Evolutionary conservation across 1,140 invertebrate species (phyloP).

Genomic region (Drosophila kanapiae): DNA sequence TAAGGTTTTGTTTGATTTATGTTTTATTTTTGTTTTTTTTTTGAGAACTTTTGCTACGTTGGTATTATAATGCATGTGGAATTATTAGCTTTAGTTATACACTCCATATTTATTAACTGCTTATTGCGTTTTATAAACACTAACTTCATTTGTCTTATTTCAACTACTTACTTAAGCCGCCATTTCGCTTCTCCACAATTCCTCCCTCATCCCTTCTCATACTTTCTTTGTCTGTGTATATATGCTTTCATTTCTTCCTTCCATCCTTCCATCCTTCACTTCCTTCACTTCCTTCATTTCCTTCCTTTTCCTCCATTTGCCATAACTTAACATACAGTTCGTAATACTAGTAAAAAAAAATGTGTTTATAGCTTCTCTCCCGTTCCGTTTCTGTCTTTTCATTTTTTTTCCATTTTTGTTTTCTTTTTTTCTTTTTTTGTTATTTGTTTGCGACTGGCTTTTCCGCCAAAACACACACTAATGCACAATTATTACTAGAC

Average conservation of each 20-base stretch:
- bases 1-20: constrained; percentile 24
- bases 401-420: constrained; percentile 5
- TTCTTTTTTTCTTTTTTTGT: constrained; percentile 12
- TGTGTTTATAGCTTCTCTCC: constrained; percentile 40
- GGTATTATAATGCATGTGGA: constrained; percentile 51
- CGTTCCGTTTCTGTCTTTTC: constrained; percentile 31
- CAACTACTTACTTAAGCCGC: constrained; percentile 79
- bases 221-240: neutral
- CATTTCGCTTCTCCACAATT: constrained; percentile 1
- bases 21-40: constrained; percentile 32
- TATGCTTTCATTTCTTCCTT: neutral
- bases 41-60: constrained; percentile 73
- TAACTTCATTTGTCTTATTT: constrained; percentile 69
- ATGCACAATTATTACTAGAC: constrained; percentile 62
- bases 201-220: neutral
- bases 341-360: constrained; percentile 79
- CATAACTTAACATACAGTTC: constrained; percentile 60
- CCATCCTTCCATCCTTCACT: constrained; percentile 3
- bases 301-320: constrained; percentile 30
- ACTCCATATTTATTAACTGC: constrained; percentile 53
- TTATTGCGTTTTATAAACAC: constrained; percentile 84
- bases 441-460: constrained; percentile 36
- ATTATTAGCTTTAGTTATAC: constrained; percentile 40
- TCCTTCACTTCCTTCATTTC: constrained; percentile 9
- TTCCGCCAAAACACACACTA: constrained; percentile 45